Base-by-base conservation (phyloP, 2,888 invertebrate species). In the Yponomeuta malinellus region DNA sequence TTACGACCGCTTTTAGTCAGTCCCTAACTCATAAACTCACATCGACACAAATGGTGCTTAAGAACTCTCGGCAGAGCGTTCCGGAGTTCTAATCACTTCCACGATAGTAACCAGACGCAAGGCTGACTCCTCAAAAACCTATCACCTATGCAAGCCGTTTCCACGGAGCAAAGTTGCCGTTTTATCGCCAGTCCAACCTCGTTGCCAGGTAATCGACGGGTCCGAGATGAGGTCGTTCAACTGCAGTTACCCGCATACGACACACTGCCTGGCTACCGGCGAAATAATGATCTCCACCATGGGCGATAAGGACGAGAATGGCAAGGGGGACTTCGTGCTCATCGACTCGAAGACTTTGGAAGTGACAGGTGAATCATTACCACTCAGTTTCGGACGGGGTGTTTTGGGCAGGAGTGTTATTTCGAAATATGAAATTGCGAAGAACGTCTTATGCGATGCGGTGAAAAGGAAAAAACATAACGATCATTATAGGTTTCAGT, bases 261-360 rank as follows among this genome's bases (percentile, higher is more conserved):
- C 97, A 3, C 99, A 99, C 86, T 99, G 99, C 85, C 92, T 99
- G 74, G 96, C 98, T 29, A 94, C 94, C 76, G 99, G 99, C 0
- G 96, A 98, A 81, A 95, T 99, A 74, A 97, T 99, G 96, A 98
- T 99, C 79, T 98, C 98, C 8, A 95, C 96, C 12, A 95, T 99
- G 95, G 99, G 98, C 15, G 97, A 98, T 88, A 93, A 93, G 48
- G 89, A 96, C n/a, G 98, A 96, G 71, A 94, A 97, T 78, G 96
- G 94, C 23, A 95, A 96, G 85, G 97, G 98, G 64, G 97, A 98
- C 75, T 99, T 98, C 81, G 90, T 98, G 71, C 92, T 98, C 74
- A 93, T 99, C 76, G 98, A 99, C 88, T 94, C 96, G 29, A 93
- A 96, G 78, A 95, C 95, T 71, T 96, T 98, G 80, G 90, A 95